Evolutionary conservation across 30 jellyfish, hydroid and myxozoan genomes (phyloP).

Genomic region (Cassiopea andromeda): DNA sequence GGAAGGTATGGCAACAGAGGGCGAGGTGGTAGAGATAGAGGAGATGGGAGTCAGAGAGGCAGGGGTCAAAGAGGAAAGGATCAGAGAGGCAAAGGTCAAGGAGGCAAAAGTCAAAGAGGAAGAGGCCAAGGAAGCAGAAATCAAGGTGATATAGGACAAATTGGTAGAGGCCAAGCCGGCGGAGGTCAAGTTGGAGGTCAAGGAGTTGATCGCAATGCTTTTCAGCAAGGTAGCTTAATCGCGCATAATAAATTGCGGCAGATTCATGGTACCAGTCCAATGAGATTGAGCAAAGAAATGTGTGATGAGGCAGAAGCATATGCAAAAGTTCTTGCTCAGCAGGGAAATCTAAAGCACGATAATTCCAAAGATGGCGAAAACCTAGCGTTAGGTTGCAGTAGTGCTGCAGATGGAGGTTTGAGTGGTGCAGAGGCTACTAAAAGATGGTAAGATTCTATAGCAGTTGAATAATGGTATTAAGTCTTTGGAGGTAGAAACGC

Average conservation of each 20-base stretch:
- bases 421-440: conserved; percentile 93
- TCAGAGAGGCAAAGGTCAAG: conserved; percentile 17
- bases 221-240: conserved; percentile 52
- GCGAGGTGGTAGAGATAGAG: background rate
- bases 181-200: conserved; percentile 45
- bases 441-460: conserved; percentile 74
- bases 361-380: conserved; percentile 82
- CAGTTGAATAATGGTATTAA: background rate
- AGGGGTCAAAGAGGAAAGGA: conserved; percentile 8
- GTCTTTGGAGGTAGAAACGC: background rate
- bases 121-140: conserved; percentile 12
- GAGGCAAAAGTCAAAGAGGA: conserved; percentile 4
- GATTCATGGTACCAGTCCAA: conserved; percentile 73
- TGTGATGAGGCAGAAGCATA: conserved; percentile 73
- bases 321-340: conserved; percentile 82
- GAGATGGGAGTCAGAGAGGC: background rate
- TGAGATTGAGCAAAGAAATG: conserved; percentile 72
- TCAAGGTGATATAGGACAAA: conserved; percentile 23
- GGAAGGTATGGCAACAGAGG: conserved; percentile 10
- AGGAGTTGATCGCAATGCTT: conserved; percentile 53
- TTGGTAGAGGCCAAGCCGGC: conserved; percentile 55
- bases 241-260: conserved; percentile 90
- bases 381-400: conserved; percentile 76
- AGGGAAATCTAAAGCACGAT: conserved; percentile 79
- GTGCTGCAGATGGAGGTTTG: conserved; percentile 54